phyloP scores from a whole-genome alignment of 2,797 vertebrate species.

The Muraenolepis orangiensis region DNA sequence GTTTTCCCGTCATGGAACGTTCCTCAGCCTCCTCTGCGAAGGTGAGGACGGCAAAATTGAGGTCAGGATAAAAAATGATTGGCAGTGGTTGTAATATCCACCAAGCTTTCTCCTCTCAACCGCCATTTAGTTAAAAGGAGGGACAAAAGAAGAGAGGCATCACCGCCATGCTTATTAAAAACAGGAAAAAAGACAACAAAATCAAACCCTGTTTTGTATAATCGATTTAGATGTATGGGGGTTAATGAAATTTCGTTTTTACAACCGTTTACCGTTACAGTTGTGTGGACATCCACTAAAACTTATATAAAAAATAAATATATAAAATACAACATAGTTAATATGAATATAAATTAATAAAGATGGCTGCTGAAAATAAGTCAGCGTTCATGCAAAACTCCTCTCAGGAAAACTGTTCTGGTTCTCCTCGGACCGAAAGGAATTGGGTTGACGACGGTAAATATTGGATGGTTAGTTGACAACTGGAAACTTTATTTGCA shows the following conservation, averaged over 20 bases:
- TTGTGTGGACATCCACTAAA: background rate
- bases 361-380: background rate
- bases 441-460: no score
- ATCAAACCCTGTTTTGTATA: background rate
- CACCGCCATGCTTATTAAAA: slow-evolving; percentile 23
- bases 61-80: slow-evolving; percentile 47
- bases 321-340: background rate
- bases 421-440: no score
- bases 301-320: background rate
- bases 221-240: background rate
- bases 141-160: slow-evolving; percentile 42
- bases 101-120: slow-evolving; percentile 55
- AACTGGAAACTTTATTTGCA: no score
- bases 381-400: background rate
- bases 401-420: background rate
- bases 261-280: background rate
- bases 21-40: slow-evolving; percentile 57
- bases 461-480: no score
- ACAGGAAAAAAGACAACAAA: slow-evolving; percentile 15
- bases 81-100: slow-evolving; percentile 49
- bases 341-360: background rate
- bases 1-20: slow-evolving; percentile 46
- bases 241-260: background rate
- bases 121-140: slow-evolving; percentile 58
- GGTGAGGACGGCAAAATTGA: slow-evolving; percentile 58